A percentile compares a stretch with the other conserved stretches of the same genome.
These are phyloP conservation scores for Elgaria multicarinata DNA, from an alignment of 2,113 vertebrate genomes.

Conservation along the genomic window DNA sequence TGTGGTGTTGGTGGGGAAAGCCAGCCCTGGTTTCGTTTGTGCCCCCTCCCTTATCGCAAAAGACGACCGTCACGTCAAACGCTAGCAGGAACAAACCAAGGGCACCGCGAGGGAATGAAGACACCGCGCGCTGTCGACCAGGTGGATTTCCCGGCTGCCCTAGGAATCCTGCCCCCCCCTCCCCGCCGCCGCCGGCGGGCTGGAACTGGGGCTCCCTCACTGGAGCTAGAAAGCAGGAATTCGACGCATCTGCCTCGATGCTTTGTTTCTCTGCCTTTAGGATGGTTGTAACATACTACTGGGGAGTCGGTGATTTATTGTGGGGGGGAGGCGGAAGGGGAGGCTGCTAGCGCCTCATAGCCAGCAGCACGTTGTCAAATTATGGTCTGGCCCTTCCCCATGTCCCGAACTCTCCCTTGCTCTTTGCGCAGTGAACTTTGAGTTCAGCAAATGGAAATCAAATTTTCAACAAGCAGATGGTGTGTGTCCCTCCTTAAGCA, in stretches of 20 bases:
- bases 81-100: background rate
- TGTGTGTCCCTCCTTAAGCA: background rate
- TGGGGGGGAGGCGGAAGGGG: too few relatives aligned
- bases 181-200: too few relatives aligned
- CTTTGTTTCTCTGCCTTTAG: background rate
- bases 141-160: background rate
- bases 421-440: constrained; percentile 31
- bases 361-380: background rate
- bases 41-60: background rate
- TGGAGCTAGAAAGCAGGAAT: constrained; percentile 6
- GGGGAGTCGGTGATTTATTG: background rate
- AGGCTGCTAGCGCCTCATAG: background rate
- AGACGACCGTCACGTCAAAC: background rate
- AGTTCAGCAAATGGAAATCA: background rate
- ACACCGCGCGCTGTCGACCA: background rate
- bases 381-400: background rate
- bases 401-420: constrained; percentile 2
- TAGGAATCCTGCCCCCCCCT: background rate
- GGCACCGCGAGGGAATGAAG: background rate
- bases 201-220: background rate
- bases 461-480: constrained; percentile 18
- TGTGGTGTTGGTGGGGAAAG: background rate
- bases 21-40: background rate
- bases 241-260: background rate
- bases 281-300: background rate